phyloP scores from a whole-genome alignment of 2,888 invertebrate species.

The Cosmorhoe ocellata region DNA sequence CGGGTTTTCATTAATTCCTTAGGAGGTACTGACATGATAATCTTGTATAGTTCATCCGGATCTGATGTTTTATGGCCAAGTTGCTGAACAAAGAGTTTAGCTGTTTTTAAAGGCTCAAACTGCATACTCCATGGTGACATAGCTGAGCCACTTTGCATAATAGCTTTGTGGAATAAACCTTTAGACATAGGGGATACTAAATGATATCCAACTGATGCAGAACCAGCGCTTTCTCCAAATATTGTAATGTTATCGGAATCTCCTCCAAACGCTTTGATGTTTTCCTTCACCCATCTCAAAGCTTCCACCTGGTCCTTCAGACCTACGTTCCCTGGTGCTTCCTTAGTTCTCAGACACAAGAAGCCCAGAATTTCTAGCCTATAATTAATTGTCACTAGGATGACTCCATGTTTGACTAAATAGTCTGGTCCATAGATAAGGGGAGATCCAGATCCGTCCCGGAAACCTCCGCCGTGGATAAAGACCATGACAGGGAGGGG shows the following conservation, averaged over 20 bases:
- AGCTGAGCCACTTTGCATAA: constrained; percentile 71
- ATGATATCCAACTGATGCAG: constrained; percentile 66
- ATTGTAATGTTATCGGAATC: constrained; percentile 67
- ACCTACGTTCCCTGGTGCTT: constrained; percentile 70
- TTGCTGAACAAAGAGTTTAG: constrained; percentile 53
- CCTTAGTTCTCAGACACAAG: constrained; percentile 64
- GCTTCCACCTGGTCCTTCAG: constrained; percentile 73
- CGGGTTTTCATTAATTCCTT: constrained; percentile 53
- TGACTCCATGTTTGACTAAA: constrained; percentile 58
- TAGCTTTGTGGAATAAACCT: constrained; percentile 66
- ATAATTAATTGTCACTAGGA: constrained; percentile 70
- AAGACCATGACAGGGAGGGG: constrained; percentile 69
- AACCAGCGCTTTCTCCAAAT: constrained; percentile 75
- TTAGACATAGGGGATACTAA: constrained; percentile 66
- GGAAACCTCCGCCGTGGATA: constrained; percentile 72
- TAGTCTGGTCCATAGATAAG: constrained; percentile 68
- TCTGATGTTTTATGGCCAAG: constrained; percentile 54
- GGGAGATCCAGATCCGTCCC: constrained; percentile 66
- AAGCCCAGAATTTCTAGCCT: constrained; percentile 71
- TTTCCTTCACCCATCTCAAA: constrained; percentile 62
- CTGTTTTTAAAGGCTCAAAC: constrained; percentile 60
- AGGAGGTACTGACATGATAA: constrained; percentile 51
- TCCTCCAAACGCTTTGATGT: constrained; percentile 66
- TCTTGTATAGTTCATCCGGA: constrained; percentile 53
- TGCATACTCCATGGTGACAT: constrained; percentile 70